These are phyloP conservation scores for Lindbergichthys nudifrons DNA, from an alignment of 2,797 vertebrate genomes.

Conservation along the genomic window DNA sequence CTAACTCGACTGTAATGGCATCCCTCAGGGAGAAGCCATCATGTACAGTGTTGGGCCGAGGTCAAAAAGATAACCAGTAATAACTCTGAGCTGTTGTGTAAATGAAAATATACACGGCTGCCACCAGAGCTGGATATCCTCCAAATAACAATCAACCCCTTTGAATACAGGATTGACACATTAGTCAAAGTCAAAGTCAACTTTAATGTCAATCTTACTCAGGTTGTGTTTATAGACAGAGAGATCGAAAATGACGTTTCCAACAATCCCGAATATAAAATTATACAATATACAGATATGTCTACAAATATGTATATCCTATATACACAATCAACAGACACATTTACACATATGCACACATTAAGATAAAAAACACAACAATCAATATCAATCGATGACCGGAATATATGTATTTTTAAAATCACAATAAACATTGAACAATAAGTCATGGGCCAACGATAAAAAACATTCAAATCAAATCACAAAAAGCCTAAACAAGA, in stretches of 20 bases:
- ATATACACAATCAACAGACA: too few species aligned
- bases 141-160: conserved; percentile 23
- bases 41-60: conserved; percentile 39
- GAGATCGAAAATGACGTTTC: too few species aligned
- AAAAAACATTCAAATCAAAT: not conserved
- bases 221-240: too few species aligned
- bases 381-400: too few species aligned
- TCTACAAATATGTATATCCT: too few species aligned
- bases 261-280: too few species aligned
- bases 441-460: not conserved
- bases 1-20: conserved; percentile 49
- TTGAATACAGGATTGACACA: not conserved
- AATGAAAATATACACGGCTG: conserved; percentile 41
- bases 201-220: too few species aligned
- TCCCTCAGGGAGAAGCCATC: conserved; percentile 49
- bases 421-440: not conserved
- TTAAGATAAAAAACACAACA: too few species aligned
- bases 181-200: not conserved
- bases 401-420: too few species aligned
- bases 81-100: conserved; percentile 40
- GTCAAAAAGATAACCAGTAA: conserved; percentile 50
- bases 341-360: too few species aligned
- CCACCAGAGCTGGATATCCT: conserved; percentile 16
- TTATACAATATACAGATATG: too few species aligned
- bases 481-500: not conserved